Conservation (phyloP, 2,113 vertebrate species). For the Peucedramus taeniatus region DNA sequence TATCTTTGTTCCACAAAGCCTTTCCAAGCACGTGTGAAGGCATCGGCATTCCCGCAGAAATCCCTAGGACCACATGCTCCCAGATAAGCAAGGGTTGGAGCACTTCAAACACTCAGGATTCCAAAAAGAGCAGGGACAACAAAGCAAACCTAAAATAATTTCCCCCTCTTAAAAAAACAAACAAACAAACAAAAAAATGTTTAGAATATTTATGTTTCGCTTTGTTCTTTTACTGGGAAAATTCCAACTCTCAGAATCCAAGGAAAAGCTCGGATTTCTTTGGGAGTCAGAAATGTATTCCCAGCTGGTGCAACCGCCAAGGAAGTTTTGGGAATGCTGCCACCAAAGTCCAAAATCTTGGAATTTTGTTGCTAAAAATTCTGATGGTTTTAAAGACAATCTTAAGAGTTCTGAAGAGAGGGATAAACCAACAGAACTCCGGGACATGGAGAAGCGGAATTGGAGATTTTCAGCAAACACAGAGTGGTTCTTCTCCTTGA, state of each 20-base stretch:
- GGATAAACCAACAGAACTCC: background rate
- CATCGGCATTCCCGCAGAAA: background rate
- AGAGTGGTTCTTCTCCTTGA: background rate
- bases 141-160: background rate
- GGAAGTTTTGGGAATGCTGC: background rate
- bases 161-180: background rate
- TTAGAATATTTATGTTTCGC: background rate
- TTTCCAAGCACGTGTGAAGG: background rate
- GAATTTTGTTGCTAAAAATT: background rate
- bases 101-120: background rate
- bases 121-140: background rate
- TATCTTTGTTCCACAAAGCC: background rate
- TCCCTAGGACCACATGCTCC: background rate
- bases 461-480: background rate
- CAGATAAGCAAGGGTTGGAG: background rate
- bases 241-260: background rate
- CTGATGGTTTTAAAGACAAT: background rate
- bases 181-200: too few relatives aligned
- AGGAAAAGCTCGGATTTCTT: background rate
- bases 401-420: background rate
- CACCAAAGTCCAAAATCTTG: background rate
- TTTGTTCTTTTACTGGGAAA: background rate
- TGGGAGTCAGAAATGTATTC: background rate
- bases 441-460: background rate
- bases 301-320: background rate